Evolutionary conservation across 2,888 invertebrate genomes (phyloP).

Genomic region (Drosophila mimetica): DNA sequence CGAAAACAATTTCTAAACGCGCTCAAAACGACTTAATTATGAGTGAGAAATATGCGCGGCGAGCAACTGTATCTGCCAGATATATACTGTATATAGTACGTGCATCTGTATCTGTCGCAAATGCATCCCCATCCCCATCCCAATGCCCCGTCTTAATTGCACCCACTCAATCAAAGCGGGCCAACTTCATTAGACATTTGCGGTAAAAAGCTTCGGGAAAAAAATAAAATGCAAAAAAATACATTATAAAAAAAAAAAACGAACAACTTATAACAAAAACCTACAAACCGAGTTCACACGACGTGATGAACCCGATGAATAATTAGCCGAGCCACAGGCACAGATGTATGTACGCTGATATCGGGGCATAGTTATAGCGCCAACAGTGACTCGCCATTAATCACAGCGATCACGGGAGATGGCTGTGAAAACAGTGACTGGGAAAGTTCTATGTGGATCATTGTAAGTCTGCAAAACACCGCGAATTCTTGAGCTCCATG

Average conservation of each 20-base stretch:
- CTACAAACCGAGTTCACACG: constrained; percentile 81
- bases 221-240: constrained; percentile 25
- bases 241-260: constrained; percentile 9
- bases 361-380: constrained; percentile 28
- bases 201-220: constrained; percentile 67
- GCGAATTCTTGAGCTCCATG: background rate
- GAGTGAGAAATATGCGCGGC: constrained; percentile 79
- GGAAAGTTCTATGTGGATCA: background rate
- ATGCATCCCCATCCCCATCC: constrained; percentile 1
- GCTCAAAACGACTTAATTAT: constrained; percentile 81
- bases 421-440: constrained; percentile 7
- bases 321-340: constrained; percentile 56
- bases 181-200: constrained; percentile 80
- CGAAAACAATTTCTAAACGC: constrained; percentile 81
- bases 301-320: constrained; percentile 58
- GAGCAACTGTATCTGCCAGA: constrained; percentile 66
- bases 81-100: constrained; percentile 34
- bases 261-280: constrained; percentile 67
- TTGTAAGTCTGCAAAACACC: background rate
- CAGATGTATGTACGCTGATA: constrained; percentile 17
- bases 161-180: constrained; percentile 80
- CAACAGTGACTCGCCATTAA: constrained; percentile 41
- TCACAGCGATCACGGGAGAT: constrained; percentile 16
- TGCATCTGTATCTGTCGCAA: constrained; percentile 29
- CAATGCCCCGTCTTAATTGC: constrained; percentile 56